Percentiles rank a stretch among this genome's conserved stretches.
These are phyloP conservation scores for Pontoporia blainvillei DNA, from an alignment of 2,113 vertebrate genomes.

Conservation along the genomic window DNA sequence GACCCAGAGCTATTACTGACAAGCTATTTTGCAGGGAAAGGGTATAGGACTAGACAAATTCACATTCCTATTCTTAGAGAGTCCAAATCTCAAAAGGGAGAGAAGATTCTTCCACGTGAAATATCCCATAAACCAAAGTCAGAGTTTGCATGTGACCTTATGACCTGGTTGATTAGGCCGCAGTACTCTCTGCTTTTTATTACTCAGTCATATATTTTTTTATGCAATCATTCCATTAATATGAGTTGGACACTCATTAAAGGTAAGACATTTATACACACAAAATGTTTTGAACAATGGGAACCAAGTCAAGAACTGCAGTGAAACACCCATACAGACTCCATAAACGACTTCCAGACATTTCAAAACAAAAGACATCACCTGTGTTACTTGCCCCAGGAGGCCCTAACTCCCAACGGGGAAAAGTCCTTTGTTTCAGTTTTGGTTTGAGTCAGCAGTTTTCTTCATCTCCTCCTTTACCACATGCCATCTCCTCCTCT, in stretches of 20 bases:
- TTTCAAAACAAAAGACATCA: slow-evolving; percentile 15
- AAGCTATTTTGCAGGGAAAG: neutral
- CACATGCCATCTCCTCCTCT: neutral
- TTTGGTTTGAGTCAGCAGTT: neutral
- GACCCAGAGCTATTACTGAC: neutral
- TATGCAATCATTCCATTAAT: slow-evolving; percentile 33
- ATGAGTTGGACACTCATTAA: neutral
- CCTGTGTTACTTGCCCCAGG: neutral
- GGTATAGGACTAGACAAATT: neutral
- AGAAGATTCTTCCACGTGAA: slow-evolving; percentile 11
- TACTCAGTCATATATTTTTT: slow-evolving; percentile 26
- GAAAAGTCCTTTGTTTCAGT: neutral
- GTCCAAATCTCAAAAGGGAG: neutral
- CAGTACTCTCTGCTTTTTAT: slow-evolving; percentile 32
- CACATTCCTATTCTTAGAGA: neutral
- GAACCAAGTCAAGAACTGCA: neutral
- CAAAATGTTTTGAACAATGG: slow-evolving; percentile 30
- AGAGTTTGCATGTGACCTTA: slow-evolving; percentile 14
- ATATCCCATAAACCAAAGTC: slow-evolving; percentile 30
- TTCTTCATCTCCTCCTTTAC: neutral
- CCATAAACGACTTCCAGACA: neutral
- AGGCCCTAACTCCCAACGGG: neutral
- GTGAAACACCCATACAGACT: neutral
- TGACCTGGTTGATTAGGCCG: slow-evolving; percentile 42
- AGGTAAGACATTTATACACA: neutral